Evolutionary conservation across 1,140 invertebrate species (phyloP).

Genomic region (Paraescarpia echinospica): DNA sequence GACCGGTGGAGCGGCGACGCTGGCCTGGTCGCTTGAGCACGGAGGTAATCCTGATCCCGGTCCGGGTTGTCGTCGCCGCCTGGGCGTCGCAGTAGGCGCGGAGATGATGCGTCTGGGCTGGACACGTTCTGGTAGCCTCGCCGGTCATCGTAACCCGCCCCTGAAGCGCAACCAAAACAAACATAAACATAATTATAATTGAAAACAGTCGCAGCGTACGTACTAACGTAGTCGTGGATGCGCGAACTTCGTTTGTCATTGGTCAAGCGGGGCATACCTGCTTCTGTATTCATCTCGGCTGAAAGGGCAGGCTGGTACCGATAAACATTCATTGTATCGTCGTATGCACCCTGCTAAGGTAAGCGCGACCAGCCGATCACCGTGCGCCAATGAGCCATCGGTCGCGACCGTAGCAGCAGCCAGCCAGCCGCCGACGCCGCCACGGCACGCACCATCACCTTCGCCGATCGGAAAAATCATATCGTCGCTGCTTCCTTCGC

Average conservation of each 20-base stretch:
- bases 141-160: conserved; percentile 38
- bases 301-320: not conserved
- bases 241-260: no score
- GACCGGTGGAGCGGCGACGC: not conserved
- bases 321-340: not conserved
- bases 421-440: not conserved
- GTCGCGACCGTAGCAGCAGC: not conserved
- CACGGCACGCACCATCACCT: not conserved
- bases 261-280: not conserved
- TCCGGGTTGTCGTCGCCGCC: not conserved
- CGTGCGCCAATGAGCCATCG: not conserved
- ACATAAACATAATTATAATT: not conserved
- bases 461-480: not conserved
- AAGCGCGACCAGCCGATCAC: not conserved
- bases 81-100: conserved; percentile 10
- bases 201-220: not conserved
- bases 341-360: not conserved
- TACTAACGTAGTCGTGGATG: not conserved
- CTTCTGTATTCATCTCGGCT: not conserved
- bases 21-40: not conserved
- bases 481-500: not conserved
- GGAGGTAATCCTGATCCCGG: not conserved
- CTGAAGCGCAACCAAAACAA: conserved; percentile 34
- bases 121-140: conserved; percentile 25
- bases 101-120: conserved; percentile 30